phyloP scores from a whole-genome alignment of 2,888 invertebrate species.

The Cenopis cana region DNA sequence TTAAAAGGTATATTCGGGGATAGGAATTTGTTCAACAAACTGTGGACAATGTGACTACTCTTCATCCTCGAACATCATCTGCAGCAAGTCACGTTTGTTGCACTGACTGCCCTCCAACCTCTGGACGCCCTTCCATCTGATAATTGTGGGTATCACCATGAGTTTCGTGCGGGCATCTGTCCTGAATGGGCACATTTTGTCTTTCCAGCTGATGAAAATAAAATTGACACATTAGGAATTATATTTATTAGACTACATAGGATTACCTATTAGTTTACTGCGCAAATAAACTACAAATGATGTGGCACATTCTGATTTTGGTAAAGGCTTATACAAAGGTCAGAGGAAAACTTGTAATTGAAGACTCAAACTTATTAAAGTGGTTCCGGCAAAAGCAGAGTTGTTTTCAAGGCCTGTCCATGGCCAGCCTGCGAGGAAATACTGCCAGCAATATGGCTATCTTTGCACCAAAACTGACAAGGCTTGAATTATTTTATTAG shows the following conservation, averaged over 20 bases:
- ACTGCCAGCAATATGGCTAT: no score
- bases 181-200: slow-evolving; percentile 91
- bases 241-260: neutral
- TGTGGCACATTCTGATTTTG: no score
- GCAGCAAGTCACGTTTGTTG: slow-evolving; percentile 88
- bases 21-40: neutral
- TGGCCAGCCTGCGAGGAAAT: no score
- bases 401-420: no score
- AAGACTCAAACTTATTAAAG: no score
- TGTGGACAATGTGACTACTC: slow-evolving; percentile 62
- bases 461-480: no score
- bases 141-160: slow-evolving; percentile 92
- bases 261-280: no score
- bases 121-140: slow-evolving; percentile 91
- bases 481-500: no score
- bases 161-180: slow-evolving; percentile 89
- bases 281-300: neutral
- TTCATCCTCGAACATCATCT: slow-evolving; percentile 92
- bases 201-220: slow-evolving; percentile 90
- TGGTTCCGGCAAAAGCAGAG: no score
- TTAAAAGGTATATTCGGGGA: neutral
- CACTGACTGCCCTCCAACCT: slow-evolving; percentile 92
- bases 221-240: neutral
- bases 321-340: no score
- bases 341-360: no score